Evolutionary conservation across 2,888 invertebrate genomes (phyloP).

Genomic region (Tachina grossa): DNA sequence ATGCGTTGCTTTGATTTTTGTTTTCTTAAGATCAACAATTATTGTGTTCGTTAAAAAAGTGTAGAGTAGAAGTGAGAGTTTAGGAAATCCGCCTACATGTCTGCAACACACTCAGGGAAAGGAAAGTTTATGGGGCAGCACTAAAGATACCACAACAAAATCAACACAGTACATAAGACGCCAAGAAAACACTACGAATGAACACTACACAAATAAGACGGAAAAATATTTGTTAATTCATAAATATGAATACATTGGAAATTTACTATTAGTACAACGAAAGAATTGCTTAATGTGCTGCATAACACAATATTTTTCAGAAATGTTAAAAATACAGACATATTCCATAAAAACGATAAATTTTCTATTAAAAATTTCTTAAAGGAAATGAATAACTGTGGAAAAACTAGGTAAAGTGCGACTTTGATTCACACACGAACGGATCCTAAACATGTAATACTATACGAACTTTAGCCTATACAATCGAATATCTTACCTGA

Average conservation of each 20-base stretch:
- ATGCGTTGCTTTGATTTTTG: constrained; percentile 37
- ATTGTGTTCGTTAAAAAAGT: constrained; percentile 36
- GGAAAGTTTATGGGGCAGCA: constrained; percentile 51
- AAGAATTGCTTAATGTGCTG: constrained; percentile 36
- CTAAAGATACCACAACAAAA: constrained; percentile 25
- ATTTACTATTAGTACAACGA: background rate
- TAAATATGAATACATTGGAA: constrained; percentile 1
- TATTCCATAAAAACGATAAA: constrained; percentile 10
- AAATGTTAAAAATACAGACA: constrained; percentile 13
- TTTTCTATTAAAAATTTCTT: background rate
- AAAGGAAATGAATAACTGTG: background rate
- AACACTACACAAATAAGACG: constrained; percentile 12
- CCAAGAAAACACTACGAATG: constrained; percentile 9
- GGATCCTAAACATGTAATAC: background rate
- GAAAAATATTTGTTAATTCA: constrained; percentile 16
- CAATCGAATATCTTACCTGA: too few relatives aligned
- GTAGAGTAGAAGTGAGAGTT: constrained; percentile 22
- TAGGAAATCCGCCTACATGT: constrained; percentile 60
- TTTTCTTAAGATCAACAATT: constrained; percentile 53
- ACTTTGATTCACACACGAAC: too few relatives aligned
- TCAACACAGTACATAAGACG: constrained; percentile 49
- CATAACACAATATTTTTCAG: constrained; percentile 15
- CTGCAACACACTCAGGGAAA: constrained; percentile 44
- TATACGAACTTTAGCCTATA: background rate
- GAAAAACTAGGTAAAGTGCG: background rate